phyloP scores from a whole-genome alignment of 2,797 vertebrate genomes.

The Tapera naevia region DNA sequence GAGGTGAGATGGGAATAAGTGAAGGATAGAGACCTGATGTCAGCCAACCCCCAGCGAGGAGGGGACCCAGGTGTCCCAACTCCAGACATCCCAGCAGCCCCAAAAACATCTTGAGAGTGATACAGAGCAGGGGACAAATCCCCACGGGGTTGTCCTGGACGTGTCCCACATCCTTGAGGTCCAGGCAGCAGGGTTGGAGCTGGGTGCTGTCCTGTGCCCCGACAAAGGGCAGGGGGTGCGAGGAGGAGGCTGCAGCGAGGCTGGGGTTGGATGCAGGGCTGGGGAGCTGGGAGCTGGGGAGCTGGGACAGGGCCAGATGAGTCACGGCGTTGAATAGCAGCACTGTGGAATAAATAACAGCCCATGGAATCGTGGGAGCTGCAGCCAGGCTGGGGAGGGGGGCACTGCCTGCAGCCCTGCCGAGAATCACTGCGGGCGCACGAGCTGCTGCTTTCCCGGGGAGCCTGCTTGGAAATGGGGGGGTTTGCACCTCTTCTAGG shows the following conservation, averaged over 20 bases:
- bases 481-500: not conserved
- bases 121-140: not conserved
- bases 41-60: not conserved
- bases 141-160: not conserved
- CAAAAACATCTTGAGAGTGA: not conserved
- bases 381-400: not conserved
- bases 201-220: fast-evolving
- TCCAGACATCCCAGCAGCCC: not conserved
- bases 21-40: not conserved
- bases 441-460: not conserved
- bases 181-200: not conserved
- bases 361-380: not conserved
- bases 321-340: constrained; percentile 44
- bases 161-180: fast-evolving
- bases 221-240: not conserved
- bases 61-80: not conserved
- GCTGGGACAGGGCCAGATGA: too few species aligned
- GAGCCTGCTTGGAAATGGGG: not conserved
- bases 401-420: not conserved
- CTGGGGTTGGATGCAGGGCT: not conserved
- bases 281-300: not conserved
- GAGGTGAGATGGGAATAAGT: not conserved
- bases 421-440: not conserved
- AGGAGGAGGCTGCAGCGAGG: not conserved
- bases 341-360: constrained; percentile 54